Conservation (phyloP, 1,140 invertebrate species). For the Eciton burchellii region DNA sequence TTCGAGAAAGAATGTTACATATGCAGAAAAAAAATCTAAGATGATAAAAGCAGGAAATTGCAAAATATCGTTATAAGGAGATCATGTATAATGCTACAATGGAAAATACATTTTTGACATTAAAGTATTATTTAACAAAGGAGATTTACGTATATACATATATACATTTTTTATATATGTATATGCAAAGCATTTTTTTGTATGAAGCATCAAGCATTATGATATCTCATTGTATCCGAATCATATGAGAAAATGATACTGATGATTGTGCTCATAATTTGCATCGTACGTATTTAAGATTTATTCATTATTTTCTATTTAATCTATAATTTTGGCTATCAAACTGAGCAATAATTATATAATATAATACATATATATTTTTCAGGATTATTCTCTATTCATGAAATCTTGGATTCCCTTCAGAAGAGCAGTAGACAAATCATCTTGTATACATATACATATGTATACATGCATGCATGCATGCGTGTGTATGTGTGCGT, state of each 20-base stretch:
- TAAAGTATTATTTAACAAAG: slow-evolving; percentile 50
- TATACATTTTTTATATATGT: slow-evolving; percentile 26
- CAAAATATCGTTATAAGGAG: slow-evolving; percentile 38
- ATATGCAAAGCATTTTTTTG: slow-evolving; percentile 24
- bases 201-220: not conserved
- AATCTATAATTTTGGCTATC: not conserved
- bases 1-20: not conserved
- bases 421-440: slow-evolving; percentile 53
- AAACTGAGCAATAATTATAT: slow-evolving; percentile 34
- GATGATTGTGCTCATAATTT: slow-evolving; percentile 25
- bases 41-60: slow-evolving; percentile 17
- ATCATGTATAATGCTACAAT: slow-evolving; percentile 29
- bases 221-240: slow-evolving; percentile 12
- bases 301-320: slow-evolving; percentile 14
- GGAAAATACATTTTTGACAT: slow-evolving; percentile 13
- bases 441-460: slow-evolving; percentile 58
- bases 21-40: slow-evolving; percentile 8
- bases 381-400: slow-evolving; percentile 12
- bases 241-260: not conserved
- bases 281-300: slow-evolving; percentile 12
- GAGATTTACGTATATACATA: slow-evolving; percentile 18
- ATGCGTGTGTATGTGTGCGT: slow-evolving; percentile 57
- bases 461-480: slow-evolving; percentile 55
- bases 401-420: slow-evolving; percentile 18
- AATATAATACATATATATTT: not conserved